Conservation (phyloP, 2,888 invertebrate species). For the Lasioglossum oenotherae region DNA sequence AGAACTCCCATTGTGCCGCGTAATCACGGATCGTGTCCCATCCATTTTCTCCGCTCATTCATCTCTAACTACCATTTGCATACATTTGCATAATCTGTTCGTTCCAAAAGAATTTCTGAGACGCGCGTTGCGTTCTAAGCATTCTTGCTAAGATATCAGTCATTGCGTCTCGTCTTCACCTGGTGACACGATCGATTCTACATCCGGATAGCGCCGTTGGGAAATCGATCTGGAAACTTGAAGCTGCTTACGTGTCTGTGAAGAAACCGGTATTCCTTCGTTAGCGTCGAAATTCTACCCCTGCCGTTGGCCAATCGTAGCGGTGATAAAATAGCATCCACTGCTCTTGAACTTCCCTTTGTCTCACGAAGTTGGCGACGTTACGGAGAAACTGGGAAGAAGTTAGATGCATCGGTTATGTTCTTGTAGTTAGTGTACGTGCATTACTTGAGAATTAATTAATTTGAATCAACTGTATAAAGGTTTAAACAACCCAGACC, state of each 20-base stretch:
- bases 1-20: neutral
- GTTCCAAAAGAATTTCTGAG: constrained; percentile 14
- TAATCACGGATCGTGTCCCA: constrained; percentile 6
- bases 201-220: neutral
- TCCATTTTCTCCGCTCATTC: neutral
- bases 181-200: neutral
- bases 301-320: neutral
- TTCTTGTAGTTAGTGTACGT: neutral
- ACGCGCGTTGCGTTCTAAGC: neutral
- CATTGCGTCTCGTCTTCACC: neutral
- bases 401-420: neutral
- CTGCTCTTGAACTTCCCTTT: neutral
- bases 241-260: neutral
- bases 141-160: neutral
- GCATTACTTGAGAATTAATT: neutral
- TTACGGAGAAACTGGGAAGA: neutral
- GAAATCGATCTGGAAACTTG: neutral
- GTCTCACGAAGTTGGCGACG: neutral
- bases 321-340: neutral
- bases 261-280: neutral
- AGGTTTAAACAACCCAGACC: no score
- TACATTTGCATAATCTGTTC: constrained; percentile 24
- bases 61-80: constrained; percentile 27
- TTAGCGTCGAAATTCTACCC: neutral
- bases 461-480: no score